phyloP scores from a whole-genome alignment of 1,140 invertebrate species.

The Asbolus verrucosus region DNA sequence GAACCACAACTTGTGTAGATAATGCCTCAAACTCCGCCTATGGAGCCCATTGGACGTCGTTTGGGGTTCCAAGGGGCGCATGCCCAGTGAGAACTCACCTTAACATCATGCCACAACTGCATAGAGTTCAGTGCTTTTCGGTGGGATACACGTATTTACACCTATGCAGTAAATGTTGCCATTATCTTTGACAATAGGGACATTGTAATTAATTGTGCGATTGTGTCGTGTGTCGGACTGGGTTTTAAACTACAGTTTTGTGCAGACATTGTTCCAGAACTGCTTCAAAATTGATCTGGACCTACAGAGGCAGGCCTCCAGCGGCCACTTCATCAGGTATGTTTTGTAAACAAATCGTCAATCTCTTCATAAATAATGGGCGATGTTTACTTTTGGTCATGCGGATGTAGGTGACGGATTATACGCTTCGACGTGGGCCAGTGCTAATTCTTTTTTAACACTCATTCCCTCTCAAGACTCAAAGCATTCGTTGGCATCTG shows the following conservation, averaged over 20 bases:
- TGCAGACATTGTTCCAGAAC: conserved; percentile 47
- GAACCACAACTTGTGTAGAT: conserved; percentile 62
- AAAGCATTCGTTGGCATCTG: too few species aligned
- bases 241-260: conserved; percentile 32
- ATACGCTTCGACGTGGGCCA: neutral
- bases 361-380: neutral
- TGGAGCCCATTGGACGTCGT: conserved; percentile 56
- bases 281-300: conserved; percentile 66
- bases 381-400: conserved; percentile 20
- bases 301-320: conserved; percentile 64
- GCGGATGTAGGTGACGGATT: conserved; percentile 13
- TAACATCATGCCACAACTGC: conserved; percentile 52
- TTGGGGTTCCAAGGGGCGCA: conserved; percentile 51
- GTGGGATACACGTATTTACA: conserved; percentile 59
- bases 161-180: conserved; percentile 37
- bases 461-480: too few species aligned
- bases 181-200: conserved; percentile 38
- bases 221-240: conserved; percentile 41
- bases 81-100: conserved; percentile 54
- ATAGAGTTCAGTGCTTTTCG: conserved; percentile 60
- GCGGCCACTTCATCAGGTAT: conserved; percentile 65
- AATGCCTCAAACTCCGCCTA: conserved; percentile 59
- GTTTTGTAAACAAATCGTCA: conserved; percentile 53
- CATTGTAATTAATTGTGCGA: conserved; percentile 48
- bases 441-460: conserved; percentile 18